A percentile compares a stretch with the other conserved stretches of the same genome.
These are phyloP conservation scores for Heptranchias perlo DNA, from an alignment of 2,113 vertebrate species.

Conservation along the genomic window DNA sequence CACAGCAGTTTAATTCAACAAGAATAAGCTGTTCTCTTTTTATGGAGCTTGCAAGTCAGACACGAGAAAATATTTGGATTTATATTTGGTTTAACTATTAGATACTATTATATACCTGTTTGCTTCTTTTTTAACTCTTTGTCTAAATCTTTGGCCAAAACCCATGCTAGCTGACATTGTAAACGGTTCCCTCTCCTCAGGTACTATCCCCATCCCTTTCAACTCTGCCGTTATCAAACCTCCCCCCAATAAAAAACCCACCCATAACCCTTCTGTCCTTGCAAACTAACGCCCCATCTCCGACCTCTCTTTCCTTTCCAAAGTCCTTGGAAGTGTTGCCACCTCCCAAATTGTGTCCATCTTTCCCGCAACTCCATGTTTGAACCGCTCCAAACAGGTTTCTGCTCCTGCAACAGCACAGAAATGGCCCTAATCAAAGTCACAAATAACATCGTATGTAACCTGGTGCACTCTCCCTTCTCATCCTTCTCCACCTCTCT, in stretches of 20 bases:
- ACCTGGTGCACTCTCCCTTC: not conserved
- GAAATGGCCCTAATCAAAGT: not conserved
- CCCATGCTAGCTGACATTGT: not conserved
- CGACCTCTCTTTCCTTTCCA: too few relatives aligned
- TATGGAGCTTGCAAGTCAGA: not conserved
- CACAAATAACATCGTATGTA: not conserved
- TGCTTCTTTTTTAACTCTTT: not conserved
- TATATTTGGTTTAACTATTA: not conserved
- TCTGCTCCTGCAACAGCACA: too few relatives aligned
- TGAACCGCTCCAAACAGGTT: not conserved
- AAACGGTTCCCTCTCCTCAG: too few relatives aligned
- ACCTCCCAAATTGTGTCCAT: not conserved
- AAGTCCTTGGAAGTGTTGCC: too few relatives aligned
- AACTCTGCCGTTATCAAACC: not conserved
- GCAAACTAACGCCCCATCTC: too few relatives aligned
- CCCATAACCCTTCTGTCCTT: too few relatives aligned
- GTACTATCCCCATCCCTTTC: too few relatives aligned
- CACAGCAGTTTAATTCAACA: not conserved
- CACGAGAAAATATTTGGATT: not conserved
- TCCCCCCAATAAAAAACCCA: too few relatives aligned
- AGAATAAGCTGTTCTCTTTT: not conserved
- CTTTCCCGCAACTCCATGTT: not conserved
- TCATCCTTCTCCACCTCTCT: not conserved
- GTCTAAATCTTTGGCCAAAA: not conserved
- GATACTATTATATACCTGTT: not conserved